Base-by-base conservation (phyloP, 2,113 vertebrate species). In the Opisthocomus hoazin region DNA sequence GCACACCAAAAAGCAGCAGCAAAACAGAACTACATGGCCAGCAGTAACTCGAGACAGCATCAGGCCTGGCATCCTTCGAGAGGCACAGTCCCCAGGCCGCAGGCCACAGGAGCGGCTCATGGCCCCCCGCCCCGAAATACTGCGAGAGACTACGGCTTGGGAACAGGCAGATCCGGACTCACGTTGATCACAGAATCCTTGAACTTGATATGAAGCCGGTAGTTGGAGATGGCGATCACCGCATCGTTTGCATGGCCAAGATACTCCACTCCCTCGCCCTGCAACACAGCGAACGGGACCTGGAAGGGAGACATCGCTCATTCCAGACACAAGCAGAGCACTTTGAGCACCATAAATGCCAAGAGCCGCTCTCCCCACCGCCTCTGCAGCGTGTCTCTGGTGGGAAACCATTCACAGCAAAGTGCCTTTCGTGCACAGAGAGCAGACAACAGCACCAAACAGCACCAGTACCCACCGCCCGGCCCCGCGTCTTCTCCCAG, bases 151-250 rank as follows among this genome's bases (percentile, higher is more conserved):
- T n/a, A 29, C 2, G 22, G 34, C 17, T 70, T 57, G 66, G 73
- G n/a, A 84, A 66, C 11, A 36, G n/a, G 46, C 36, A 45, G 23
- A 45, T 36, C 48, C 23, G 48, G 43, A 98, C 99, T 99, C 97
- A 99, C 99, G 83, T 99, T 99, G 97, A 99, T 98, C 94, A 99
- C 98, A 29, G 99, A 99, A 95, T 99, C 99, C 97, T 99, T 99
- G 97, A 99, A 99, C 93, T 99, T 99, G 96, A 99, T 99, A 95
- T 99, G 99, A 87, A 99, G 98, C 94, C 99, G 98, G 98, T 99
- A 99, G 98, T 99, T 99, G 75, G 99, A 99, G 97, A 99, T 98
- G 95, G 99, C 99, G 11, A 99, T 99, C 97, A 99, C 97, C 53
- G 99, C 99, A 81, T 99, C 99, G 1, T 99, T 98, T 2, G 99